Conservation (phyloP, 2,888 invertebrate genomes). For the Caenorhabditis zanzibari region DNA sequence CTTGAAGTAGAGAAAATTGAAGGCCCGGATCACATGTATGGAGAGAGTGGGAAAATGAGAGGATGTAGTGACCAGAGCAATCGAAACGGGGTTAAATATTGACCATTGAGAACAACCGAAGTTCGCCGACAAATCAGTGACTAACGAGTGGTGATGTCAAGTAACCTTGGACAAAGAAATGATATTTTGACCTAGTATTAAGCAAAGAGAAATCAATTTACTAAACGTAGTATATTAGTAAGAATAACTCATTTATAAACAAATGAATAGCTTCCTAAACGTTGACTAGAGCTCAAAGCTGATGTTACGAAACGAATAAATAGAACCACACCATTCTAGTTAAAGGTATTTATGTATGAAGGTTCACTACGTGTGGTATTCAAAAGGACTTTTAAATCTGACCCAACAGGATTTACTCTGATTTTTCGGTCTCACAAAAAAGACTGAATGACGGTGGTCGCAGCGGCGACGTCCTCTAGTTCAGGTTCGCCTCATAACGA, state of each 20-base stretch:
- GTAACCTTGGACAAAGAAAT: neutral
- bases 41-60: neutral
- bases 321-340: neutral
- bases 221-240: neutral
- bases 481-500: neutral
- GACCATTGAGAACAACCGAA: neutral
- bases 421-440: slow-evolving; percentile 1
- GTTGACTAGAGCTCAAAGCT: neutral
- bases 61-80: slow-evolving; percentile 2
- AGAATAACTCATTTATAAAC: neutral
- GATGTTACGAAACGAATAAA: neutral
- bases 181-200: no score
- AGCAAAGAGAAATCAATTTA: neutral
- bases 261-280: neutral
- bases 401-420: neutral
- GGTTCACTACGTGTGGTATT: neutral
- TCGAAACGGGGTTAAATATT: slow-evolving; percentile 12
- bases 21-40: no score
- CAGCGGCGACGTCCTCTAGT: neutral
- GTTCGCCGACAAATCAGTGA: neutral
- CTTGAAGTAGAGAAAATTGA: no score
- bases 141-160: neutral
- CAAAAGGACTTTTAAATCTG: neutral
- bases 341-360: neutral
- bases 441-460: no score